A percentile compares a stretch with the other conserved stretches of the same genome.
Conservation (phyloP, 2,113 vertebrate species). For the Neoarius graeffei region DNA sequence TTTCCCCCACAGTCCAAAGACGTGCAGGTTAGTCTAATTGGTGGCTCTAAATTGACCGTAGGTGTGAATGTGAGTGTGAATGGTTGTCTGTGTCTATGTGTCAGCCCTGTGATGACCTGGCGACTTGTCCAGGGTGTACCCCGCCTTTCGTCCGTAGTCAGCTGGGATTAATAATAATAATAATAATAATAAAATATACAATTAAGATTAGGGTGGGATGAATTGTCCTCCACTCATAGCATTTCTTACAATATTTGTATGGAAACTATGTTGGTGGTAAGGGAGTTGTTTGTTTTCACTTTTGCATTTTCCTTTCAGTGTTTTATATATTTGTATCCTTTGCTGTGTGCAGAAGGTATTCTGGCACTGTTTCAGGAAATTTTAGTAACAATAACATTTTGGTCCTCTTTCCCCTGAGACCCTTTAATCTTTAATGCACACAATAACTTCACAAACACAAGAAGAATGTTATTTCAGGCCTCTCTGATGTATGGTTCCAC, state of each 20-base stretch:
- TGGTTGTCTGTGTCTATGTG: too few relatives aligned
- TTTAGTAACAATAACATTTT: conserved; percentile 43
- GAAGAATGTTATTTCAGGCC: conserved; percentile 40
- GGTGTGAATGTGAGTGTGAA: too few relatives aligned
- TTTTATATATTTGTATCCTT: conserved; percentile 37
- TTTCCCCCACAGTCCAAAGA: too few relatives aligned
- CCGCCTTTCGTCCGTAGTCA: too few relatives aligned
- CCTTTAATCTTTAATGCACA: conserved; percentile 48
- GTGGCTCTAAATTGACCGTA: too few relatives aligned
- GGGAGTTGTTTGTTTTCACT: conserved; percentile 8
- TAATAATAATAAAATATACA: not conserved
- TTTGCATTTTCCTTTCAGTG: conserved; percentile 31
- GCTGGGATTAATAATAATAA: too few relatives aligned
- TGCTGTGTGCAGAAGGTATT: conserved; percentile 30
- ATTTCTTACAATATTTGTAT: not conserved
- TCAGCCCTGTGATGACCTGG: too few relatives aligned
- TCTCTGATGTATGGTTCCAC: conserved; percentile 36
- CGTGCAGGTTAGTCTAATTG: too few relatives aligned
- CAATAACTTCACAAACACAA: conserved; percentile 40
- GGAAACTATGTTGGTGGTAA: conserved; percentile 17
- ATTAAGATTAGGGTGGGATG: not conserved
- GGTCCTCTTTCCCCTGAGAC: conserved; percentile 31
- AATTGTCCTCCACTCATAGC: not conserved
- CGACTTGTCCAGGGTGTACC: too few relatives aligned
- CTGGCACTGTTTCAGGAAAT: conserved; percentile 41